Evolutionary conservation across 1,140 invertebrate genomes (phyloP).

Genomic region (Physella acuta): DNA sequence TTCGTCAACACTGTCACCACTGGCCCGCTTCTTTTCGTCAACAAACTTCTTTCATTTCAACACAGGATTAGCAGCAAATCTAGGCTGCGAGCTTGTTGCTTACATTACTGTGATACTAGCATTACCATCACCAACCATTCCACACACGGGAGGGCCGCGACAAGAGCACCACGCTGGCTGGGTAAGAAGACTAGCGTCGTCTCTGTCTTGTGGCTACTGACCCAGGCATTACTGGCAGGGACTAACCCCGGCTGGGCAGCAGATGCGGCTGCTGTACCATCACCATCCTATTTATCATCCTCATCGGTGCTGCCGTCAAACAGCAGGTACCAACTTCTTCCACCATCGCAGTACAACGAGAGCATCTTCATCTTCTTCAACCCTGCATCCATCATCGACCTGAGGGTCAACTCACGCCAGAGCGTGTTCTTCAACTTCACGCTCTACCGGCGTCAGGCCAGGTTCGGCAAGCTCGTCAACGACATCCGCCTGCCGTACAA

Average conservation of each 20-base stretch:
- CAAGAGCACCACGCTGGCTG: too few species aligned
- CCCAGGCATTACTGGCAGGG: background rate
- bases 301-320: background rate
- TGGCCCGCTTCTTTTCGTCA: too few species aligned
- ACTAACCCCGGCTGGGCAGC: background rate
- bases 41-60: too few species aligned
- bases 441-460: constrained; percentile 24
- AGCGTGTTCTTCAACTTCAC: constrained; percentile 47
- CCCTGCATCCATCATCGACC: constrained; percentile 43
- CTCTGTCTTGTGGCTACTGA: background rate
- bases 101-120: too few species aligned
- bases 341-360: constrained; percentile 32
- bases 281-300: constrained; percentile 13
- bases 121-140: too few species aligned
- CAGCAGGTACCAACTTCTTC: constrained; percentile 9
- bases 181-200: too few species aligned
- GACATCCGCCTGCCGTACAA: constrained; percentile 8
- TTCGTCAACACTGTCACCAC: too few species aligned
- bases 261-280: background rate
- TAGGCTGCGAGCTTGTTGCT: too few species aligned
- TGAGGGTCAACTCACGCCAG: constrained; percentile 38
- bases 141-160: too few species aligned
- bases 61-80: too few species aligned
- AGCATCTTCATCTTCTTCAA: constrained; percentile 44
- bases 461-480: constrained; percentile 22